Evolutionary conservation across 92 coral and sea anemone genomes (phyloP), one percentile per base, ranked within the genome.

Genomic region (Diadumene lineata): DNA sequence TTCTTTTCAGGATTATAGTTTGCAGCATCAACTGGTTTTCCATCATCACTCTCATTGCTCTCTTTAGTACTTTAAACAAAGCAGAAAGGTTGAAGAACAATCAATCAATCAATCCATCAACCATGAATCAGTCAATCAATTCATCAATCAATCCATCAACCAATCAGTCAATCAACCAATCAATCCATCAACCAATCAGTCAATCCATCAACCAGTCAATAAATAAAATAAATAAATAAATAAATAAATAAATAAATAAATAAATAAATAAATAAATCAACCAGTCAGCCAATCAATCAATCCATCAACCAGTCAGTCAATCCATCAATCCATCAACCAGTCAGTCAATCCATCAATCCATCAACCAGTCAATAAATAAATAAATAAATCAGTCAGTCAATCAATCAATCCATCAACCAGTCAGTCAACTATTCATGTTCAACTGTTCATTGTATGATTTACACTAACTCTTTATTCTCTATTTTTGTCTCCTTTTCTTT

Each of bases 1-100:
- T 92, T 96, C 80, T 82, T 92, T 51, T 92, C 93, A 69, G 99
- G 98, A 60, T 82, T 80, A 78, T 96, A 96, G 48, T 92, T 78
- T 56, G 82, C 82, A 55, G 97, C 84, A 32, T 92, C 89, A 30
- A 92, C 91, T 46, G 78, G 82, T 21, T 79, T 72, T 19, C 79
- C 83, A 60, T 25, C 72, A 25, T 31, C 68, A 1, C 38, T 32
- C 7, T n/a, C 44, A 72, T 38, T 72, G 2, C 24, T 31, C 46
- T 78, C 50, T 58, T 23, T n/a, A 0, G 24, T 57, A 21, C 43
- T 62, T 27, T 24, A 21, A 62, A 62, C 7, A 11, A 31, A 28
- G 48, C 48, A 38, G 13, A 38, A 38, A 13, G 13, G 6, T 2
- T 9, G 18, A 9, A 21, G 19, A 21, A 23, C n/a, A 16, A 53